phyloP scores from a whole-genome alignment of 1,140 invertebrate species.

The Sarcophaga peregrina region DNA sequence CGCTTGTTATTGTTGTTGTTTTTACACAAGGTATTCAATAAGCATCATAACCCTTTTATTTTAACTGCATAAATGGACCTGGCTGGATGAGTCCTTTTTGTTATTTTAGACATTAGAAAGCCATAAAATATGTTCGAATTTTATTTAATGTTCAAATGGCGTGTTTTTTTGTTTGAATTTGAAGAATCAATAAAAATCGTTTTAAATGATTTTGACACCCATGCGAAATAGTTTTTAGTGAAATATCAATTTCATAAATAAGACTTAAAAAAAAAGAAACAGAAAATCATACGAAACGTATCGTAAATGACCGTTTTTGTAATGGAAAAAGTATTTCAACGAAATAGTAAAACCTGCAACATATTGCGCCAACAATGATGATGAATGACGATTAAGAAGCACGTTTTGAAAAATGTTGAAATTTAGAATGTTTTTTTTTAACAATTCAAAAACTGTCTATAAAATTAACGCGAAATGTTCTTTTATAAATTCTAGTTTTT shows the following conservation, averaged over 20 bases:
- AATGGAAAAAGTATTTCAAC: not conserved
- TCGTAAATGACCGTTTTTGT: not conserved
- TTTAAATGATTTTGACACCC: slow-evolving; percentile 22
- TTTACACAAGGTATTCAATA: not conserved
- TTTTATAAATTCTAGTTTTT: no score
- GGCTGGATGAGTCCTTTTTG: not conserved
- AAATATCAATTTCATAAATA: slow-evolving; percentile 20
- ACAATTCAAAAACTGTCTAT: not conserved
- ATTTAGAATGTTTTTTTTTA: not conserved
- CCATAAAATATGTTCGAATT: slow-evolving; percentile 22
- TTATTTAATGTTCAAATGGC: not conserved
- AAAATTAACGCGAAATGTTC: no score
- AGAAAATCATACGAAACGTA: not conserved
- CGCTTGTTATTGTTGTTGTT: not conserved
- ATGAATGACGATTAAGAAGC: not conserved
- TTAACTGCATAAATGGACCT: not conserved
- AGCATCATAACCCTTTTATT: not conserved
- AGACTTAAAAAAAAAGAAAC: not conserved
- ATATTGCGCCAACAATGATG: not conserved
- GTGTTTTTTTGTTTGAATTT: not conserved
- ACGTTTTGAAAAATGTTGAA: not conserved
- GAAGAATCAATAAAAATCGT: slow-evolving; percentile 10
- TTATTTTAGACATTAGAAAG: not conserved
- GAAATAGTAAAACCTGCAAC: not conserved
- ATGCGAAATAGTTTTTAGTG: not conserved